Evolutionary conservation across 2,888 invertebrate genomes (phyloP), one percentile per base, ranked within the genome.

Genomic region (Eilema sororculum): DNA sequence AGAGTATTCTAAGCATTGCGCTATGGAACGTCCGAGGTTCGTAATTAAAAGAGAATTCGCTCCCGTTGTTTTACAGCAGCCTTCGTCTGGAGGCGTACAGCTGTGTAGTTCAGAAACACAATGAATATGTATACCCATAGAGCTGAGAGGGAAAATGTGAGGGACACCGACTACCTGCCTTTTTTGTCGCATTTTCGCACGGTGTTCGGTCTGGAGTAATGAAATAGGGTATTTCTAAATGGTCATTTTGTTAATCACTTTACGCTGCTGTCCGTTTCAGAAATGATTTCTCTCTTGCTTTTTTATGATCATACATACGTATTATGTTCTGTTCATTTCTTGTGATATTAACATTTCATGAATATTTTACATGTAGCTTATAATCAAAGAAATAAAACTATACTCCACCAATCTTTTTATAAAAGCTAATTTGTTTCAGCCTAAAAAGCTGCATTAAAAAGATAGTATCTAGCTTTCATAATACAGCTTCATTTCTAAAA

Each of bases 41-140:
- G 88, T 90, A 90, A 90, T 90, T 90, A 90, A 90, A 90, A 88
- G 87, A 86, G 89, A 89, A 88, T 90, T 89, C 87, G 84, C 86
- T 85, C 82, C 83, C 83, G 89, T 90, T 89, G 90, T 90, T 90
- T 89, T 89, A 90, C 86, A 86, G 84, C 83, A 80, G 83, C 82
- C 87, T 84, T 85, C 86, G 88, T 89, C 89, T 89, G 88, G 86
- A 84, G 80, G 85, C 86, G 82, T 80, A 84, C 75, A 76, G 71
- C 74, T 82, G 62, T 73, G 68, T 76, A 79, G 72, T 75, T 76
- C 82, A 81, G 81, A 83, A 84, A 81, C 81, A 84, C 83, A 85
- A 84, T 87, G 84, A 85, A 86, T 86, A 87, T 88, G 85, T 85
- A 85, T 84, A 84, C 59, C 78, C 72, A 79, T 81, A 83, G 83